Evolutionary conservation across 2,113 vertebrate species (phyloP).

Genomic region (Trematocara variabile): DNA sequence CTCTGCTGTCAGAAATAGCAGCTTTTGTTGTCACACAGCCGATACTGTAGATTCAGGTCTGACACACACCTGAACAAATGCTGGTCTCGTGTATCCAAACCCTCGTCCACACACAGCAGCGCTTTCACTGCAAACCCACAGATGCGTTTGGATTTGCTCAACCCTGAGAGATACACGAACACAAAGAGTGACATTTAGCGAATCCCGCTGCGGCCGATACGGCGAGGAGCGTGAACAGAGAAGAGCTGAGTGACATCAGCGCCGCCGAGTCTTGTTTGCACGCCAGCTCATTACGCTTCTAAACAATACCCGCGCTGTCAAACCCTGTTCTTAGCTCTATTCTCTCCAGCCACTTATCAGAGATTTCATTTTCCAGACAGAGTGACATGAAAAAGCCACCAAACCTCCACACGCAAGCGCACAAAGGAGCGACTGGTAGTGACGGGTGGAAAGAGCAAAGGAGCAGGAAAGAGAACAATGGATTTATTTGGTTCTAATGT

Average conservation of each 20-base stretch:
- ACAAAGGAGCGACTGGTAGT: slow-evolving; percentile 19
- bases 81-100: neutral
- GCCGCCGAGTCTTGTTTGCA: neutral
- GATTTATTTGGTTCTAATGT: slow-evolving; percentile 1
- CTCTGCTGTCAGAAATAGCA: neutral
- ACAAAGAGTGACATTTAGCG: slow-evolving; percentile 64
- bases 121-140: neutral
- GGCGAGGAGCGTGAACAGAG: neutral
- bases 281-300: slow-evolving; percentile 47
- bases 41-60: neutral
- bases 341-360: slow-evolving; percentile 18
- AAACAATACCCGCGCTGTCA: slow-evolving; percentile 31
- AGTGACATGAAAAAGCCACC: slow-evolving; percentile 33
- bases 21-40: neutral
- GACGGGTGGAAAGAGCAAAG: neutral
- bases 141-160: slow-evolving; percentile 18
- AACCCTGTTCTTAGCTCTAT: slow-evolving; percentile 2
- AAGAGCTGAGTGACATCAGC: slow-evolving; percentile 17
- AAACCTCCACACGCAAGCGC: neutral
- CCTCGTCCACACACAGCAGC: neutral
- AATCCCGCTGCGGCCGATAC: slow-evolving; percentile 26
- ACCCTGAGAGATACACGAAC: neutral
- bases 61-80: slow-evolving; percentile 35
- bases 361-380: slow-evolving; percentile 46
- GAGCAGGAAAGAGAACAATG: neutral